A percentile compares a stretch with the other conserved stretches of the same genome.
These are phyloP conservation scores for Dipodomys stephensi DNA, from an alignment of 2,113 vertebrate species.

Conservation along the genomic window DNA sequence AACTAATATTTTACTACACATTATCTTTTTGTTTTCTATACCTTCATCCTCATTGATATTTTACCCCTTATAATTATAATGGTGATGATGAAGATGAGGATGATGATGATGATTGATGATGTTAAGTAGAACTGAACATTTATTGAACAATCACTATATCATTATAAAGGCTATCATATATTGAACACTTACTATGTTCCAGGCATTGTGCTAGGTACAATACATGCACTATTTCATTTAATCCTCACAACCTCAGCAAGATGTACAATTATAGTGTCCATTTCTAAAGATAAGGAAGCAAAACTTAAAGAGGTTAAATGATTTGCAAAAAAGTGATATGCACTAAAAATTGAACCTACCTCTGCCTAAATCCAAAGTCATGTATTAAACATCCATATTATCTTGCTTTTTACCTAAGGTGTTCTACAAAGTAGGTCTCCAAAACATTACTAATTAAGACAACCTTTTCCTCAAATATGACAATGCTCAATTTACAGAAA, in stretches of 20 bases:
- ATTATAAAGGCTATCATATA: slow-evolving; percentile 7
- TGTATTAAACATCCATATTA: slow-evolving; percentile 46
- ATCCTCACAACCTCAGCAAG: neutral
- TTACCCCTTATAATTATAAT: neutral
- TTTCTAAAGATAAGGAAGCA: slow-evolving; percentile 43
- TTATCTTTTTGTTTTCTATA: slow-evolving; percentile 17
- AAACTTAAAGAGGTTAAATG: slow-evolving; percentile 38
- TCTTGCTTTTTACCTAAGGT: slow-evolving; percentile 44
- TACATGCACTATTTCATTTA: slow-evolving; percentile 35
- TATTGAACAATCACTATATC: slow-evolving; percentile 26
- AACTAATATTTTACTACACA: too few species aligned
- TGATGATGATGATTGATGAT: slow-evolving; percentile 5
- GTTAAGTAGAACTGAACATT: neutral
- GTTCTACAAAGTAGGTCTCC: slow-evolving; percentile 23
- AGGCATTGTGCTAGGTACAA: neutral
- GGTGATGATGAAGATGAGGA: neutral
- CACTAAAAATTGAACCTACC: slow-evolving; percentile 6
- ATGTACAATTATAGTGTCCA: slow-evolving; percentile 22
- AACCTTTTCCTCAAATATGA: slow-evolving; percentile 12
- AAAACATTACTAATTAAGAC: too few species aligned
- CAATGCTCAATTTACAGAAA: slow-evolving; percentile 49
- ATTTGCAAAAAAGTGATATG: slow-evolving; percentile 9
- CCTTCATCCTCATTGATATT: slow-evolving; percentile 39
- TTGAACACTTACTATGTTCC: neutral
- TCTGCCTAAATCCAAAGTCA: slow-evolving; percentile 49